Conservation (phyloP, 2,113 vertebrate species). For the Corythornis madagascariensis region DNA sequence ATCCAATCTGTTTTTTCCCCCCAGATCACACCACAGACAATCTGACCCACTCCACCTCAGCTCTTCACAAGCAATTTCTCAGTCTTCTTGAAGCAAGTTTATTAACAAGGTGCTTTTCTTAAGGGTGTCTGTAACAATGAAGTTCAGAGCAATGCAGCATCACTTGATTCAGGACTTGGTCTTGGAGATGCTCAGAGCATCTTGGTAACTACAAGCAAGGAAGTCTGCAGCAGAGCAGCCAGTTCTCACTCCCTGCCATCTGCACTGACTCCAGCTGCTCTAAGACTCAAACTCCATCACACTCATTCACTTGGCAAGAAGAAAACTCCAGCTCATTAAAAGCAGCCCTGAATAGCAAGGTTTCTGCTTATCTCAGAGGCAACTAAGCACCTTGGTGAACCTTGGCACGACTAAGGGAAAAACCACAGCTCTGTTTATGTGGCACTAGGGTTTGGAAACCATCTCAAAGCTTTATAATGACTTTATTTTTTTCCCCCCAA, state of each 20-base stretch:
- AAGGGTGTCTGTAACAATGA: not conserved
- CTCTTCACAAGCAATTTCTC: not conserved
- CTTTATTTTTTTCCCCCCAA: not conserved
- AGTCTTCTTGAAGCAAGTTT: not conserved
- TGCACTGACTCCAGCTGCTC: constrained; percentile 38
- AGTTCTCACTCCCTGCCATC: not conserved
- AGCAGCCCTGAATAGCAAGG: constrained; percentile 32
- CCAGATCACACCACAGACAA: not conserved
- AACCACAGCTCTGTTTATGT: not conserved
- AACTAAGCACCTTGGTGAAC: not conserved
- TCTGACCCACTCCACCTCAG: not conserved
- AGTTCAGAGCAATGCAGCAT: not conserved
- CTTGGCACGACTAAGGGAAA: not conserved
- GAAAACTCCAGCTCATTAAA: constrained; percentile 41
- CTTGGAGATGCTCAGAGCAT: not conserved
- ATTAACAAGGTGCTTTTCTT: not conserved
- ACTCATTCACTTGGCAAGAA: constrained; percentile 34
- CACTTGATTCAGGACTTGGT: not conserved
- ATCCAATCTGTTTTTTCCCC: not conserved
- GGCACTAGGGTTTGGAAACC: not conserved
- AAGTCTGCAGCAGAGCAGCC: not conserved
- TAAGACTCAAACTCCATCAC: not conserved
- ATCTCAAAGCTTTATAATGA: not conserved
- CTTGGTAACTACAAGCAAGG: not conserved
- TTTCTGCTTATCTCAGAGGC: constrained; percentile 7